Percentiles rank a stretch among this genome's conserved stretches.
Evolutionary conservation across 2,888 invertebrate genomes (phyloP).

Genomic region (Megamerina dolium): DNA sequence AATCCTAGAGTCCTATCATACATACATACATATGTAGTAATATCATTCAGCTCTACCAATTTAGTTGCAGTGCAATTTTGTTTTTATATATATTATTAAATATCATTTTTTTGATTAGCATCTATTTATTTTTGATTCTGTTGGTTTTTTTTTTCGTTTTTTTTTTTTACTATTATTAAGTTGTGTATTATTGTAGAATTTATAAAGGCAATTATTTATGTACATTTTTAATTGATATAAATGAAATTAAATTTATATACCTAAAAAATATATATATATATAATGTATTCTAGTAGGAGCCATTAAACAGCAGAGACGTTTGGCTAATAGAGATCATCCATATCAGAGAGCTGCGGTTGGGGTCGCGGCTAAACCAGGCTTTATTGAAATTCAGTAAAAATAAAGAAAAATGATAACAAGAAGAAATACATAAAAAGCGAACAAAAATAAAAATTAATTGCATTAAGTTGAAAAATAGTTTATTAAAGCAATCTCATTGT

Average conservation of each 20-base stretch:
- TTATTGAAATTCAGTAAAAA: slow-evolving; percentile 41
- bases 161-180: neutral
- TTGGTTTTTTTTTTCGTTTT: neutral
- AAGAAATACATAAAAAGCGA: slow-evolving; percentile 13
- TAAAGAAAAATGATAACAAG: slow-evolving; percentile 7
- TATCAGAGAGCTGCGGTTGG: slow-evolving; percentile 83
- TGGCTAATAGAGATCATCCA: slow-evolving; percentile 86
- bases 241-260: no score
- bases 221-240: no score
- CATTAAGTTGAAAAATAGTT: slow-evolving; percentile 18
- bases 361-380: slow-evolving; percentile 59
- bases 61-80: neutral
- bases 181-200: neutral
- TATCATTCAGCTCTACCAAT: no score
- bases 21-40: no score
- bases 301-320: slow-evolving; percentile 71
- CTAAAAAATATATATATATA: slow-evolving; percentile 26
- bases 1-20: no score
- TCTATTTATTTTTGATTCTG: slow-evolving; percentile 8
- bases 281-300: slow-evolving; percentile 48
- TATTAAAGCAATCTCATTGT: slow-evolving; percentile 17
- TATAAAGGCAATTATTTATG: neutral
- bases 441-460: slow-evolving; percentile 8
- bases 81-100: neutral
- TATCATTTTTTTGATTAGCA: neutral